Evolutionary conservation across 2,797 vertebrate genomes (phyloP).

Genomic region (Neosilurus mollespiculum): DNA sequence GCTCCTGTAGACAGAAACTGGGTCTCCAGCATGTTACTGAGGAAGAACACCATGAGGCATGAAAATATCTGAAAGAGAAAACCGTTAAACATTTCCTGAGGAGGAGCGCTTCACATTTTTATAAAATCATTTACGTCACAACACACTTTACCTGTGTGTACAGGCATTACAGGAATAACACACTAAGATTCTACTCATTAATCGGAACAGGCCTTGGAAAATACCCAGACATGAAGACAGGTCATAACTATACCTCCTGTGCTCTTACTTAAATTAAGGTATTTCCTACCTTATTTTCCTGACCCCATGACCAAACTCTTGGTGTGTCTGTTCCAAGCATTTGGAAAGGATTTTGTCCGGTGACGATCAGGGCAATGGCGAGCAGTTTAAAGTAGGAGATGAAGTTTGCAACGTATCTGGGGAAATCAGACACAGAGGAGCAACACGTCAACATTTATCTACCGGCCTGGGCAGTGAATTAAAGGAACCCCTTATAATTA

Average conservation of each 20-base stretch:
- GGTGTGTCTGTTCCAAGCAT: slow-evolving; percentile 69
- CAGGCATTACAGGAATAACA: background rate
- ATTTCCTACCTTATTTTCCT: slow-evolving; percentile 76
- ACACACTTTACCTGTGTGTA: background rate
- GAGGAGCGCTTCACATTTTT: background rate
- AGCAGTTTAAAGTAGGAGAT: slow-evolving; percentile 76
- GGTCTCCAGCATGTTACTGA: slow-evolving; percentile 80
- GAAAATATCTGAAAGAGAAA: slow-evolving; percentile 73
- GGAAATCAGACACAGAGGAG: background rate
- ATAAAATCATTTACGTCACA: background rate
- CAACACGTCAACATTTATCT: background rate
- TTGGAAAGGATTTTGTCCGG: slow-evolving; percentile 74
- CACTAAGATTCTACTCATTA: background rate
- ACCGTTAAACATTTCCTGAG: background rate
- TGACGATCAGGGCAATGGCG: slow-evolving; percentile 71
- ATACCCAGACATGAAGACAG: background rate
- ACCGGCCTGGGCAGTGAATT: background rate
- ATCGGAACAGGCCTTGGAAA: background rate
- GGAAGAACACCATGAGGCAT: slow-evolving; percentile 78
- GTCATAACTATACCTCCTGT: too few species aligned
- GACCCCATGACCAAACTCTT: slow-evolving; percentile 73
- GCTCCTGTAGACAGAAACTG: slow-evolving; percentile 79
- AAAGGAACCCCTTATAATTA: background rate
- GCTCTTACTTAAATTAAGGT: background rate
- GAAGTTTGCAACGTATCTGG: slow-evolving; percentile 69